Conservation (phyloP, 92 coral and sea anemone species). For the Bergia puertoricense region DNA sequence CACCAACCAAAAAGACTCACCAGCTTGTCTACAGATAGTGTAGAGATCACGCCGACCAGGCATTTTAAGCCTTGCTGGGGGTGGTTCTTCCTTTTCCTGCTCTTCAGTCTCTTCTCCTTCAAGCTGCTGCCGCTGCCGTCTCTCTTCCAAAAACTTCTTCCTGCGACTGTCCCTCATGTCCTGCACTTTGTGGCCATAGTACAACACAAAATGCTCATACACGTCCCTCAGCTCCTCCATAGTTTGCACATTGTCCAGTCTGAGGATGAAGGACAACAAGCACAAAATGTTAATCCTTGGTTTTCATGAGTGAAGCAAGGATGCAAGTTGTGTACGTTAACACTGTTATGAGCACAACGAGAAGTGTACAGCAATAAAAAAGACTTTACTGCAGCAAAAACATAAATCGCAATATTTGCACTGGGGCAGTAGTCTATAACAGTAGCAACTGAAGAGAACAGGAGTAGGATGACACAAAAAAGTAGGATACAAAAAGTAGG, state of each 20-base stretch:
- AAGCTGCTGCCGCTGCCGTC: conserved; percentile 53
- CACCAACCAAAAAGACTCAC: conserved; percentile 25
- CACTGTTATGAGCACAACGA: too few species aligned
- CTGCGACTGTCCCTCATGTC: conserved; percentile 93
- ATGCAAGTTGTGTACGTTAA: too few species aligned
- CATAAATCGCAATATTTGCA: too few species aligned
- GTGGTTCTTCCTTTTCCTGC: conserved; percentile 47
- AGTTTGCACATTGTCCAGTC: conserved; percentile 89
- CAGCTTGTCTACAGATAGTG: conserved; percentile 92
- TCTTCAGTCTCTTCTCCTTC: conserved; percentile 61
- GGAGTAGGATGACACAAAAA: too few species aligned
- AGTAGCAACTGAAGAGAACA: too few species aligned
- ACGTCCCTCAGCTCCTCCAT: conserved; percentile 96
- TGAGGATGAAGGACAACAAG: conserved; percentile 17
- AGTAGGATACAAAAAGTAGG: too few species aligned
- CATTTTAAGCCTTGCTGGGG: conserved; percentile 82
- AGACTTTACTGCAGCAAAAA: too few species aligned
- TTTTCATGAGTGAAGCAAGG: too few species aligned
- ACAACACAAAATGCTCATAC: conserved; percentile 93
- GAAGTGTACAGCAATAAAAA: too few species aligned
- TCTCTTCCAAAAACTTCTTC: conserved; percentile 57
- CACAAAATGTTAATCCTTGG: neutral
- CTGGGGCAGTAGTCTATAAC: too few species aligned
- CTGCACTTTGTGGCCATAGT: conserved; percentile 92
- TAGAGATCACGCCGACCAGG: conserved; percentile 91